Conservation (phyloP, 2,888 invertebrate genomes). For the Apoda limacodes region DNA sequence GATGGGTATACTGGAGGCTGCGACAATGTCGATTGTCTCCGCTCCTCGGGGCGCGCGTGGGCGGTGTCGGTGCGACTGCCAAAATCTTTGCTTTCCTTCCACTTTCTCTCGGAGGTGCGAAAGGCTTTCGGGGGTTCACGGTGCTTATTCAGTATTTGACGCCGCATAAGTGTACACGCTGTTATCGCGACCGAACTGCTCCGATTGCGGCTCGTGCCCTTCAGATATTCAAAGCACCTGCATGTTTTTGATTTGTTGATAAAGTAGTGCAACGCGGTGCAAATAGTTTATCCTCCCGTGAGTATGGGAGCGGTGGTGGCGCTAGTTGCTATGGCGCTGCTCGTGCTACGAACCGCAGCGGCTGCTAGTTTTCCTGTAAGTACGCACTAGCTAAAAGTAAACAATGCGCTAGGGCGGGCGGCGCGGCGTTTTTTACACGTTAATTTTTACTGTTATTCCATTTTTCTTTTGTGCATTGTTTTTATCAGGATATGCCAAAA, state of each 20-base stretch:
- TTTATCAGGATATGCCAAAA: too few relatives aligned
- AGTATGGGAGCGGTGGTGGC: slow-evolving; percentile 46
- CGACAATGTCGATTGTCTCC: too few relatives aligned
- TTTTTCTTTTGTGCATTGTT: too few relatives aligned
- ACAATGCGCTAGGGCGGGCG: slow-evolving; percentile 44
- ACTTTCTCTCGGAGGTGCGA: slow-evolving; percentile 69
- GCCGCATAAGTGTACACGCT: slow-evolving; percentile 63
- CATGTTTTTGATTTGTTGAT: slow-evolving; percentile 51
- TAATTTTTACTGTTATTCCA: too few relatives aligned
- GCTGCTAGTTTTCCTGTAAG: slow-evolving; percentile 66
- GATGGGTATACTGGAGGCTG: too few relatives aligned
- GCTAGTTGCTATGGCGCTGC: slow-evolving; percentile 41
- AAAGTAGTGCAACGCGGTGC: slow-evolving; percentile 37
- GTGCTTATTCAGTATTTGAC: slow-evolving; percentile 64
- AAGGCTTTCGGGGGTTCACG: slow-evolving; percentile 62
- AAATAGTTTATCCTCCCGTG: too few relatives aligned
- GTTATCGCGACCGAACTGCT: slow-evolving; percentile 42
- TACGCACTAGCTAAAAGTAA: too few relatives aligned
- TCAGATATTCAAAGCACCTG: slow-evolving; percentile 64
- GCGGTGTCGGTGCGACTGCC: slow-evolving; percentile 61
- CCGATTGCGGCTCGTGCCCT: slow-evolving; percentile 29
- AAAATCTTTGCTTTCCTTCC: slow-evolving; percentile 68
- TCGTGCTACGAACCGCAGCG: slow-evolving; percentile 51
- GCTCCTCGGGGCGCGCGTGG: slow-evolving; percentile 62
- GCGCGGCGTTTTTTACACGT: too few relatives aligned